Base-by-base conservation (phyloP, 2,113 vertebrate species). In the Pseudorectes ferrugineus region DNA sequence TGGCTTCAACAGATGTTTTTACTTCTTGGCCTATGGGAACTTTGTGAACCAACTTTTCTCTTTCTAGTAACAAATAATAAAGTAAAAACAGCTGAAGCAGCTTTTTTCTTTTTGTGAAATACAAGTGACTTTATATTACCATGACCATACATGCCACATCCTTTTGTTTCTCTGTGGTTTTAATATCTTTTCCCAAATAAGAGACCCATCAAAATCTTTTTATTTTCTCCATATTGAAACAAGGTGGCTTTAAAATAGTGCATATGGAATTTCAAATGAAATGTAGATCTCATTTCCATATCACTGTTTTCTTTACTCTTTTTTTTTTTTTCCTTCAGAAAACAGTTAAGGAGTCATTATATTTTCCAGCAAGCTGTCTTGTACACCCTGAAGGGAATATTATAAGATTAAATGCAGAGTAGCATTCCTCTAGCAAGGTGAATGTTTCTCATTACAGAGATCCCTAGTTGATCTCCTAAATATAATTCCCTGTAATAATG, bases 401-500 rank as follows among this genome's bases (percentile, higher is more conserved):
- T 98, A 97, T 95, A 97, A 97, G 96, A 97, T 98, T 97, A 98
- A 98, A 97, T 97, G 96, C 97, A 97, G 96, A 97, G 92, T 93
- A 97, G 93, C 92, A 96, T 97, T 98, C 96, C 94, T 96, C 82
- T 81, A 98, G 93, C 97, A 97, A 98, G 97, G 97, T 97, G 97
- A 98, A 97, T 96, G 94, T 85, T 97, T 97, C 97, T 98, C 95
- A 97, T 97, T 97, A 97, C 85, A 92, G 91, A 96, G 97, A 97
- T 97, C 93, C 96, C 97, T 90, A 96, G 96, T 94, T 96, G 97
- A 97, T 98, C 96, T 97, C 96, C 93, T 97, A 97, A 97, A 97
- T 98, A 96, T 96, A 98, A 98, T 98, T 98, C 96, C 95, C 93
- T 92, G 81, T 96, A 97, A 98, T 97, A 98, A 98, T 97, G 90